Percentiles rank a stretch among this genome's conserved stretches.
Conservation (phyloP, 2,888 invertebrate species). For the Oscheius myriophilus region DNA sequence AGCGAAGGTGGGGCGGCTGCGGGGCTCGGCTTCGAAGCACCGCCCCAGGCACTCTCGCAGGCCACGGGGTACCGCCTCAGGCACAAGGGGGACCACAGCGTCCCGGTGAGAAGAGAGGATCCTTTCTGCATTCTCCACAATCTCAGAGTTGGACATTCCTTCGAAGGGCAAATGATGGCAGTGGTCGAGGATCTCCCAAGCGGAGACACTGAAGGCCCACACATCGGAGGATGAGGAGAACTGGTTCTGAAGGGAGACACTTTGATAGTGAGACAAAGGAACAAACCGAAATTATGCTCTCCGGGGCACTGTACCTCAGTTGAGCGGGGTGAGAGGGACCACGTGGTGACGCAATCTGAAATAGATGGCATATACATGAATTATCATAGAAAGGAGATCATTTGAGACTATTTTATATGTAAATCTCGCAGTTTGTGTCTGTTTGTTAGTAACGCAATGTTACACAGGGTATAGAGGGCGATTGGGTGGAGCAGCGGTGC, state of each 20-base stretch:
- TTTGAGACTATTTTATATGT: conserved; percentile 3
- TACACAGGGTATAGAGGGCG: too few species aligned
- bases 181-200: conserved; percentile 86
- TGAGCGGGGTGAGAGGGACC: conserved; percentile 65
- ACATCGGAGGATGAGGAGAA: conserved; percentile 88
- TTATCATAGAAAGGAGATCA: too few species aligned
- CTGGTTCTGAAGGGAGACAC: conserved; percentile 78
- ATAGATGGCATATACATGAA: too few species aligned
- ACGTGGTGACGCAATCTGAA: conserved; percentile 52
- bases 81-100: conserved; percentile 38
- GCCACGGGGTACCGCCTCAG: conserved; percentile 25
- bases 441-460: too few species aligned
- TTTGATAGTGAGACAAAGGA: neutral
- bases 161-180: conserved; percentile 84
- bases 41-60: conserved; percentile 29
- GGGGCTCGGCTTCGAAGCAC: conserved; percentile 42
- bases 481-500: too few species aligned
- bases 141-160: conserved; percentile 81
- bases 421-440: neutral
- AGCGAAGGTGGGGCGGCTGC: conserved; percentile 40
- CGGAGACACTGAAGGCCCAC: conserved; percentile 88
- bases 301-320: conserved; percentile 63
- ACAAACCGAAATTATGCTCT: conserved; percentile 60
- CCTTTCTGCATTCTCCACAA: conserved; percentile 80
- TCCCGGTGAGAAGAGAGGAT: conserved; percentile 40